phyloP scores from a whole-genome alignment of 1,140 invertebrate genomes.

The Saccostrea cuccullata region DNA sequence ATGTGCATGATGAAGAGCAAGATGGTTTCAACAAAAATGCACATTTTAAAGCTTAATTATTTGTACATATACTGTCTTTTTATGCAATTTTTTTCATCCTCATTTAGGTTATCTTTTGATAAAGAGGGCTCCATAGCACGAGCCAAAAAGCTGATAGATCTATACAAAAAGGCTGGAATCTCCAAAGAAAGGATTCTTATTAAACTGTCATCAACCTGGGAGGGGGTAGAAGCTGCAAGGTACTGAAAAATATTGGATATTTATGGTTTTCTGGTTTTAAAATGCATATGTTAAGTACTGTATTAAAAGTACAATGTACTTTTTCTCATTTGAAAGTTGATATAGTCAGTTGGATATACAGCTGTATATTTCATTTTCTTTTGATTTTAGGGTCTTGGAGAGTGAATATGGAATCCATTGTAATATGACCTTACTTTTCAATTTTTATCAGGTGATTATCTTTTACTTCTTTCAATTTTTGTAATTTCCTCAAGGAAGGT shows the following conservation, averaged over 20 bases:
- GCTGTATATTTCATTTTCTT: neutral
- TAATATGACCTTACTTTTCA: constrained; percentile 98
- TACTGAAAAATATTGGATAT: constrained; percentile 76
- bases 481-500: neutral
- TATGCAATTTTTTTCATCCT: neutral
- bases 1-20: no score
- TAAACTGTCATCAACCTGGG: constrained; percentile 99
- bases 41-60: neutral
- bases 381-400: constrained; percentile 88
- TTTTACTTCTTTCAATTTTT: constrained; percentile 11
- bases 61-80: neutral
- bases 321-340: no score
- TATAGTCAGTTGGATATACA: no score
- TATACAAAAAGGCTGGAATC: constrained; percentile 94
- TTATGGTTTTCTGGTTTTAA: no score
- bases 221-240: constrained; percentile 98
- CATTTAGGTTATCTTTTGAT: constrained; percentile 96
- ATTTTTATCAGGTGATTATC: constrained; percentile 88
- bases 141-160: constrained; percentile 90
- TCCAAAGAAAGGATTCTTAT: constrained; percentile 96
- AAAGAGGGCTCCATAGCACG: constrained; percentile 94
- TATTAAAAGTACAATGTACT: no score
- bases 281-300: no score
- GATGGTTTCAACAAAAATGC: no score
- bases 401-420: constrained; percentile 96